Evolutionary conservation across 2,888 invertebrate genomes (phyloP), one percentile per base, ranked within the genome.

Genomic region (Embidobia sp.): DNA sequence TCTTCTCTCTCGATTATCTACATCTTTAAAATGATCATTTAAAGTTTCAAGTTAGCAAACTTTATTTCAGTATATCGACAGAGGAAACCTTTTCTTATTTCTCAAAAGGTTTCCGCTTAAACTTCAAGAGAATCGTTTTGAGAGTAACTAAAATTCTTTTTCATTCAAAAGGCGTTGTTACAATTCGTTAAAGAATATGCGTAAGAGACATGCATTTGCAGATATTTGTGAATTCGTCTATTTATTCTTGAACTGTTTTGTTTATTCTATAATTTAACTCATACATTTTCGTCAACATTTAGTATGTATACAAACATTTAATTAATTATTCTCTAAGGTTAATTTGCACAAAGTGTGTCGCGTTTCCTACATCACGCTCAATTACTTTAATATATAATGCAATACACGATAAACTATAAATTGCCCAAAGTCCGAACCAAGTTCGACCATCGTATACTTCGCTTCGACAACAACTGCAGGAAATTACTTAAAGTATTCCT

Each of bases 341-440:
- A 31, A 31, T 35, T 35, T 4, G 35, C 26, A n/a, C 26, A 44
- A 26, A 8, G 31, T 35, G 13, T 35, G 3, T 22, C 11, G 22
- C 13, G 16, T 16, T 22, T 10, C 22, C 15, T 16, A 19, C 33
- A 18, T 22, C 5, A 16, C 10, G 40, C 5, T 22, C 44, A 64
- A 64, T 64, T 64, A 33, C 22, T 59, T 18, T 26, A 37, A 16
- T 35, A 44, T 69, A 61, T 49, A 51, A 76, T 51, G 27, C 11
- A 31, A 51, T 29, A 49, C 42, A 8, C 29, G 11, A 8, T 29
- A 40, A 59, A 59, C 64, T 53, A 66, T 69, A 69, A 57, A 59
- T 59, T 48, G 40, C 26, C 8, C 44, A 42, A 61, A 42, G 59
- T 70, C 51, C 29, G 13, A 33, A 19, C 18, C 27, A 61, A 70